Conservation (phyloP, 2,888 invertebrate genomes). For the Apodemia mormo region DNA sequence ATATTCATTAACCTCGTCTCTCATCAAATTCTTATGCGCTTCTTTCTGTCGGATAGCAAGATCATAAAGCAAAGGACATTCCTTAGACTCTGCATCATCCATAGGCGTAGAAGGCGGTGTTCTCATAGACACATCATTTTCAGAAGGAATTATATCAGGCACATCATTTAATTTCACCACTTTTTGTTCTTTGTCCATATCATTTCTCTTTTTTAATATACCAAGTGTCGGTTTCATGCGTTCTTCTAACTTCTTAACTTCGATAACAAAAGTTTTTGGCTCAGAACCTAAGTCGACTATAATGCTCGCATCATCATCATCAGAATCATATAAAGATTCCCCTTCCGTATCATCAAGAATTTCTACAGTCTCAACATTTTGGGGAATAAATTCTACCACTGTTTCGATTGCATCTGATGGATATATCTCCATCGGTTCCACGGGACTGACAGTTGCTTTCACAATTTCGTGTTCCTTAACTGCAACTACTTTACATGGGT, state of each 20-base stretch:
- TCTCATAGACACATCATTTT: constrained; percentile 38
- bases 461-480: constrained; percentile 86
- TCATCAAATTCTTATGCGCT: constrained; percentile 41
- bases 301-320: constrained; percentile 28
- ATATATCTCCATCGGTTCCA: constrained; percentile 68
- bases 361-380: constrained; percentile 78
- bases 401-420: constrained; percentile 67
- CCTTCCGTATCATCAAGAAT: constrained; percentile 79
- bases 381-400: constrained; percentile 77
- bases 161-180: constrained; percentile 45
- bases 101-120: constrained; percentile 46
- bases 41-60: constrained; percentile 43
- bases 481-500: constrained; percentile 83
- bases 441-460: constrained; percentile 80
- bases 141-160: constrained; percentile 52
- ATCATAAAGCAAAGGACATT: constrained; percentile 47
- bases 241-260: constrained; percentile 62
- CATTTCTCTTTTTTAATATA: constrained; percentile 53
- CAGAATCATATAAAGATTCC: constrained; percentile 57
- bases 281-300: constrained; percentile 55
- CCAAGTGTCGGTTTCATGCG: constrained; percentile 66
- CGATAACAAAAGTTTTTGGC: constrained; percentile 66
- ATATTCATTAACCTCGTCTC: constrained; percentile 56
- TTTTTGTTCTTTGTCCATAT: constrained; percentile 45
- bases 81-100: constrained; percentile 41